Evolutionary conservation across 2,888 invertebrate species (phyloP).

Genomic region (Pollenia amentaria): DNA sequence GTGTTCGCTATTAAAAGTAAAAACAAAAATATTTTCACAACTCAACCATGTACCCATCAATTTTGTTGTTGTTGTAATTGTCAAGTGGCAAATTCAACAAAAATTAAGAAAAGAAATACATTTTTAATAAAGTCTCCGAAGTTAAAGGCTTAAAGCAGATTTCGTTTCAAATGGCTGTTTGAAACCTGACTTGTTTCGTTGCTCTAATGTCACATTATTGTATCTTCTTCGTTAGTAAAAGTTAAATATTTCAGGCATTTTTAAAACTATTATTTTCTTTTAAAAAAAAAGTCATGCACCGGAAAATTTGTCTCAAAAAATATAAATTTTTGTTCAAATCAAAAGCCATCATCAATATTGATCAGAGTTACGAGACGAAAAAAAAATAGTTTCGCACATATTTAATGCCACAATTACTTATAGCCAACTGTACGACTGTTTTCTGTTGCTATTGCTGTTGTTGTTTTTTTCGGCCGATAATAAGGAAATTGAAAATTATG

Average conservation of each 20-base stretch:
- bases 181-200: background rate
- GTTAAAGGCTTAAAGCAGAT: no score
- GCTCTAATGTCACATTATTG: background rate
- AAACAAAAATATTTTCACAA: background rate
- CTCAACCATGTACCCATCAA: constrained; percentile 24
- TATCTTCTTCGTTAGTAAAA: constrained; percentile 18
- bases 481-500: constrained; percentile 72
- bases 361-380: constrained; percentile 40
- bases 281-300: constrained; percentile 10
- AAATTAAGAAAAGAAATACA: constrained; percentile 5
- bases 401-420: constrained; percentile 16
- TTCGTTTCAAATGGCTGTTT: no score
- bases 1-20: background rate
- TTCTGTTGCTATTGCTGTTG: background rate
- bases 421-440: background rate
- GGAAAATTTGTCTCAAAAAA: constrained; percentile 42
- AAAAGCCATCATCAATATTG: constrained; percentile 56
- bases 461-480: constrained; percentile 36
- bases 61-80: background rate
- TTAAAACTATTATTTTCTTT: constrained; percentile 10
- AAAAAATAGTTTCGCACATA: constrained; percentile 34
- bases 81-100: background rate
- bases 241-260: no score
- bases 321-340: constrained; percentile 29
- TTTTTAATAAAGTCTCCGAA: constrained; percentile 7